These are phyloP conservation scores for Helarctos malayanus DNA, from an alignment of 2,797 vertebrate species.

Conservation along the genomic window DNA sequence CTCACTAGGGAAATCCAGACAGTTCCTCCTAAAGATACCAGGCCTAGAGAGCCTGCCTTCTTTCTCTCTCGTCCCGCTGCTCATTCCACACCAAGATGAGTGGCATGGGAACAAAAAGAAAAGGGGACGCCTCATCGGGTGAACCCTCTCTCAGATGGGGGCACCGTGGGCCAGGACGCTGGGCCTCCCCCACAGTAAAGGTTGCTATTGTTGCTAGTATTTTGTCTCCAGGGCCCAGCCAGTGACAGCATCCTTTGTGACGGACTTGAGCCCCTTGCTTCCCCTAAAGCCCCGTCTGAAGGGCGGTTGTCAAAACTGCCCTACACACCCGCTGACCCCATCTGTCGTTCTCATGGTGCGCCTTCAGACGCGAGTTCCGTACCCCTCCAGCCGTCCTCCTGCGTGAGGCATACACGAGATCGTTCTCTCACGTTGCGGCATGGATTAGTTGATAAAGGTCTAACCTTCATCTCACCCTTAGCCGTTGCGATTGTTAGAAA, in stretches of 20 bases:
- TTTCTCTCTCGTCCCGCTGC: not conserved
- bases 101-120: not conserved
- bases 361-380: not conserved
- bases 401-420: not conserved
- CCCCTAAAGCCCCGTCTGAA: not conserved
- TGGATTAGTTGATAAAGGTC: not conserved
- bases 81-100: rapidly evolving
- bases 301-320: not conserved
- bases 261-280: not conserved
- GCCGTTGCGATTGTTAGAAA: not conserved
- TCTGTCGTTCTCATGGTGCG: not conserved
- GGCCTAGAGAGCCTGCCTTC: not conserved
- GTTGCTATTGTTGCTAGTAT: not conserved
- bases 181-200: not conserved
- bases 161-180: not conserved
- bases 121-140: not conserved
- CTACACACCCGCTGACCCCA: not conserved
- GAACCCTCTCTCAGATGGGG: not conserved
- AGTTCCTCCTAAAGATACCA: not conserved
- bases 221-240: not conserved
- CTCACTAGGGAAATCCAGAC: not conserved
- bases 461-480: not conserved
- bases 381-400: not conserved
- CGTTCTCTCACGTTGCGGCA: not conserved
- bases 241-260: not conserved